Evolutionary conservation across 1,140 invertebrate species (phyloP), one percentile per base, ranked within the genome.

Genomic region (Akabosia matsudoensis): DNA sequence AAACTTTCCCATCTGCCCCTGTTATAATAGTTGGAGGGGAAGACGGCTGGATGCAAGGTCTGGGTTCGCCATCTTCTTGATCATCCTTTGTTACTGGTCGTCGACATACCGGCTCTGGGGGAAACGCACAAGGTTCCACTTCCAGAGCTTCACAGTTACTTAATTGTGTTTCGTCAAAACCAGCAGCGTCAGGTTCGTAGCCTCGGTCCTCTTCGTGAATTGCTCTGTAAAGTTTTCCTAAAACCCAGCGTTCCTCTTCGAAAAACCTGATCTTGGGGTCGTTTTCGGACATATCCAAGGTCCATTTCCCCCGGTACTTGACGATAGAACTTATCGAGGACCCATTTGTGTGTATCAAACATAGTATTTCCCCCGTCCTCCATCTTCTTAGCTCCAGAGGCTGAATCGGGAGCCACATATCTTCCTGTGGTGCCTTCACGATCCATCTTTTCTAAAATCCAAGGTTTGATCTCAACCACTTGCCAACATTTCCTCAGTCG

Each of bases 1-100:
- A 67, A 2, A 67, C 28, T 31, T 67, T 67, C 31, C 61, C 61
- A 56, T n/a, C n/a, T n/a, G n/a, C n/a, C n/a, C n/a, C n/a, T n/a
- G n/a, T n/a, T n/a, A n/a, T n/a, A n/a, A n/a, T n/a, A n/a, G n/a
- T n/a, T n/a, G n/a, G n/a, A n/a, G n/a, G n/a, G n/a, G n/a, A n/a
- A n/a, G n/a, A n/a, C n/a, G n/a, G n/a, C n/a, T n/a, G n/a, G n/a
- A n/a, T n/a, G n/a, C n/a, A n/a, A n/a, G n/a, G n/a, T n/a, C n/a
- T n/a, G n/a, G n/a, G n/a, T n/a, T n/a, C n/a, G n/a, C n/a, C n/a
- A n/a, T n/a, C n/a, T n/a, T n/a, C n/a, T n/a, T n/a, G n/a, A n/a
- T n/a, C n/a, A n/a, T n/a, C n/a, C n/a, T n/a, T n/a, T n/a, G n/a
- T n/a, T n/a, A n/a, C n/a, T n/a, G n/a, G n/a, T n/a, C n/a, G n/a